Evolutionary conservation across 2,797 vertebrate species (phyloP), one percentile per base, ranked within the genome.

Genomic region (Toxotes lorentzi): DNA sequence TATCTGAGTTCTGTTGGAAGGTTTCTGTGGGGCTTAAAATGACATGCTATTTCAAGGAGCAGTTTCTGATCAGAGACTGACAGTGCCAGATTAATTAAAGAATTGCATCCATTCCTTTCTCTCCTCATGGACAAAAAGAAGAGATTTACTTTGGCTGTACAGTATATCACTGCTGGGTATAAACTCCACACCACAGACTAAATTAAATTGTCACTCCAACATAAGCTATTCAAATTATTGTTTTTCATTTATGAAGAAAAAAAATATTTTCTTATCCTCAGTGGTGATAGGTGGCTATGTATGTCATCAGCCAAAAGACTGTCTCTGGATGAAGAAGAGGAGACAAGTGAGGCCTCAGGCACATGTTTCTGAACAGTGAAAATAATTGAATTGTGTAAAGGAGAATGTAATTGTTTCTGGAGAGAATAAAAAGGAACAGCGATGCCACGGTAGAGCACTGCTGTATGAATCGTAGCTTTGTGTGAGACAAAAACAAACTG

Each of bases 141-240:
- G n/a, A 72, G 50, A 79, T 84, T 86, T 77, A 70, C 65, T 84
- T 81, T 57, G 70, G 64, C 76, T 76, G 69, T 84, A 77, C 43
- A 56, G 38, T 64, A 62, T 65, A 73, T 85, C 76, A 86, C 65
- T 35, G 75, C 48, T 73, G 78, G 85, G 54, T 57, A 73, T 80
- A 47, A 71, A 84, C 83, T 85, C 73, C 75, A 77, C 83, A 74
- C 16, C 59, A 43, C 68, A 48, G 50, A 82, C 73, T 88, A 87
- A 93, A 93, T 94, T 91, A 93, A 91, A 90, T 88, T 94, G 93
- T 94, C 93, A 92, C 88, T 92, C 89, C 59, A 85, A 79, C 75
- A 24, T 83, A 86, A 90, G 73, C 82, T 71, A 72, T 86, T 84
- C 34, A 83, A 88, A 87, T 89, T 3, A 91, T 87, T 91, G 74